Evolutionary conservation across 2,888 invertebrate genomes (phyloP).

Genomic region (Pheosia gnoma): DNA sequence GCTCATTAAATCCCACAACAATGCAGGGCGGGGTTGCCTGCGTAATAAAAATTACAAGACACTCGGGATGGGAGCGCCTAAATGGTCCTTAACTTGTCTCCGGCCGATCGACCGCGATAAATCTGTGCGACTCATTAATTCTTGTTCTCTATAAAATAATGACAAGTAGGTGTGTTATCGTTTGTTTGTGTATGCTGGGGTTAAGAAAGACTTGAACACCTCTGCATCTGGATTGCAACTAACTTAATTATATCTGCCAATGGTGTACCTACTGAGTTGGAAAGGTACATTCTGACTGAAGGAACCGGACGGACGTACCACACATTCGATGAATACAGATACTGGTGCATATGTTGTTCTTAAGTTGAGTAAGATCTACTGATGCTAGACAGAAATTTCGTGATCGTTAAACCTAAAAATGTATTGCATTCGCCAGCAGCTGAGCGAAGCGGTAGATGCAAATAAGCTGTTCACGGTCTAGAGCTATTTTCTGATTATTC

Average conservation of each 20-base stretch:
- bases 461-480: neutral
- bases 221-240: too few relatives aligned
- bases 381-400: neutral
- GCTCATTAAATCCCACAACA: conserved; percentile 74
- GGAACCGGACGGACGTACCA: too few relatives aligned
- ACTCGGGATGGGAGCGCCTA: conserved; percentile 77
- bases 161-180: conserved; percentile 5
- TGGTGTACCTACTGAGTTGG: too few relatives aligned
- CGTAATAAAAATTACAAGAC: conserved; percentile 78
- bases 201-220: too few relatives aligned
- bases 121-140: conserved; percentile 40
- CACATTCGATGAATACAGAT: too few relatives aligned
- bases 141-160: conserved; percentile 24
- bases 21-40: conserved; percentile 75
- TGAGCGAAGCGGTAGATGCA: conserved; percentile 1
- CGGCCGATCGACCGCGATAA: conserved; percentile 56
- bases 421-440: neutral
- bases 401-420: neutral
- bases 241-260: too few relatives aligned
- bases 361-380: too few relatives aligned
- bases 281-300: too few relatives aligned
- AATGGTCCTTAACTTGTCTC: conserved; percentile 62
- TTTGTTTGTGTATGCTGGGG: neutral
- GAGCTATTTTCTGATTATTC: conserved; percentile 32
- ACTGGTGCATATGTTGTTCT: too few relatives aligned